A percentile compares a stretch with the other conserved stretches of the same genome.
These are phyloP conservation scores for Maconellicoccus hirsutus DNA, from an alignment of 1,140 invertebrate species.

Conservation along the genomic window DNA sequence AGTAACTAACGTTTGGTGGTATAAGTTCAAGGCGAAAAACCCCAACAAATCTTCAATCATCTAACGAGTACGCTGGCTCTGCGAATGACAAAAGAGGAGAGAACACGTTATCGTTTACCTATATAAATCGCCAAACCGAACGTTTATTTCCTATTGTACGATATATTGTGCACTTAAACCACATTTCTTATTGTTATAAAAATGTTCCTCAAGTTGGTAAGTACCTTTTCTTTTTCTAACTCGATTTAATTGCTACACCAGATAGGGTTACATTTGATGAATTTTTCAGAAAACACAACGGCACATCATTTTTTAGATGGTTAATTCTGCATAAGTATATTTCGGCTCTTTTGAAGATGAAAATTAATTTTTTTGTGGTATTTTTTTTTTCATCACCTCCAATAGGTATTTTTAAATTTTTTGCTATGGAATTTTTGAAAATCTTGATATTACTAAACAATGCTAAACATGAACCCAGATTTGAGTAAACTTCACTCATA, in stretches of 20 bases:
- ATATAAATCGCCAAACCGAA: background rate
- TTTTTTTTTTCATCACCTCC: too few species aligned
- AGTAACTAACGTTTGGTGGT: background rate
- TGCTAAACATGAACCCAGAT: too few species aligned
- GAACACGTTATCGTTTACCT: background rate
- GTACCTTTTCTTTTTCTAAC: background rate
- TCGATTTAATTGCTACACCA: background rate
- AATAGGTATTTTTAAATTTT: too few species aligned
- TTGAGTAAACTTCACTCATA: too few species aligned
- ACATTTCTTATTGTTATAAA: background rate
- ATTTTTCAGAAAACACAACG: too few species aligned
- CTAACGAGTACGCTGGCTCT: background rate
- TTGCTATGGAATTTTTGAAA: too few species aligned
- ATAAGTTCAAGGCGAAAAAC: conserved; percentile 3
- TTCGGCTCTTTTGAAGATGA: too few species aligned
- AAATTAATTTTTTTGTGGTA: too few species aligned
- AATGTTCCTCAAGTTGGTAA: background rate
- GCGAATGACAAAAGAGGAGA: background rate
- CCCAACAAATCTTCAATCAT: background rate
- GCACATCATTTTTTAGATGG: too few species aligned
- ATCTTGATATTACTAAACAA: too few species aligned
- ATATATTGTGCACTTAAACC: background rate
- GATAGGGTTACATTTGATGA: too few species aligned
- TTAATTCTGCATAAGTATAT: too few species aligned
- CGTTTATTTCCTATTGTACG: background rate